Percentiles rank a stretch among this genome's conserved stretches.
Evolutionary conservation across 2,113 vertebrate genomes (phyloP).

Genomic region (Fukomys damarensis): DNA sequence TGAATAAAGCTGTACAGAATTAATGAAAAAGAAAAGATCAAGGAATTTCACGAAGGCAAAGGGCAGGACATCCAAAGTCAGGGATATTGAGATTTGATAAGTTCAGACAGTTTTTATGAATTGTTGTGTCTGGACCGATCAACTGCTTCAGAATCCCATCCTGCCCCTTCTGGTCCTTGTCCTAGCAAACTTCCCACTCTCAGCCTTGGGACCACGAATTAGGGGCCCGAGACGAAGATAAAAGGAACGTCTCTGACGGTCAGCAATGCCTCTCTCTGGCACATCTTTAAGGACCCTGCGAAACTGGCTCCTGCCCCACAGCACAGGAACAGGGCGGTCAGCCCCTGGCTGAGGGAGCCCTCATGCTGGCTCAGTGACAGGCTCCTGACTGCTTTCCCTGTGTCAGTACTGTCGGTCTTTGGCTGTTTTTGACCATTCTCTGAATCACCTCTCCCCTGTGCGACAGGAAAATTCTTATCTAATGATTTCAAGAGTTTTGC

Average conservation of each 20-base stretch:
- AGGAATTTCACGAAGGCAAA: slow-evolving; percentile 42
- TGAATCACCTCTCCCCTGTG: neutral
- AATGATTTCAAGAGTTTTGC: slow-evolving; percentile 2
- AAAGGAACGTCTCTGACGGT: neutral
- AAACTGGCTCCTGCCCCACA: neutral
- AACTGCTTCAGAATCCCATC: neutral
- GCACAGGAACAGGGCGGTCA: neutral
- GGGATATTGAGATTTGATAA: slow-evolving; percentile 55
- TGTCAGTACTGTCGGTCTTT: neutral
- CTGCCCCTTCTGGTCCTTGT: neutral
- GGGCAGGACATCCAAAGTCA: slow-evolving; percentile 33
- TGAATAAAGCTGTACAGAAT: slow-evolving; percentile 57
- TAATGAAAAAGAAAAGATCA: slow-evolving; percentile 39
- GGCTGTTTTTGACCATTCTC: neutral
- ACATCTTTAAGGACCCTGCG: neutral
- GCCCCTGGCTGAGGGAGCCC: neutral
- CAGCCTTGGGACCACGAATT: neutral
- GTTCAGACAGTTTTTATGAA: slow-evolving; percentile 44
- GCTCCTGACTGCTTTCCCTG: fast-evolving
- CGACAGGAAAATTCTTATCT: neutral
- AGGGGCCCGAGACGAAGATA: neutral
- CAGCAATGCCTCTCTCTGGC: neutral
- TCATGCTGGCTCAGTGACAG: fast-evolving
- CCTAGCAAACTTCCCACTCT: neutral
- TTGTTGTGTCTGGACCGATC: neutral